Percentiles rank a stretch among this genome's conserved stretches.
phyloP scores from a whole-genome alignment of 2,113 vertebrate genomes.

The Rattus rattus region DNA sequence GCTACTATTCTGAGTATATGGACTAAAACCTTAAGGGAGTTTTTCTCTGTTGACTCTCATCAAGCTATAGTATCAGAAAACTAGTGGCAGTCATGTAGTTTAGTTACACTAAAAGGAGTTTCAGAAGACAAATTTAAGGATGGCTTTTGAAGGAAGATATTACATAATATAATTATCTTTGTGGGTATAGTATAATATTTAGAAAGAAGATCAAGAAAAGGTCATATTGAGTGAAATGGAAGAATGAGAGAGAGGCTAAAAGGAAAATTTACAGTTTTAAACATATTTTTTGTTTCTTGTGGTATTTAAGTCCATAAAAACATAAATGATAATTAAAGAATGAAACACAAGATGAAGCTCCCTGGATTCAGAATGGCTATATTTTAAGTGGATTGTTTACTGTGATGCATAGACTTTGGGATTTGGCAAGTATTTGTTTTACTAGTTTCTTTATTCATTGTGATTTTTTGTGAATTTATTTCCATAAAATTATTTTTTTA shows the following conservation, averaged over 20 bases:
- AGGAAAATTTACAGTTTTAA: neutral
- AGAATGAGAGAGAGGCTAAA: neutral
- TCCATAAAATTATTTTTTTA: neutral
- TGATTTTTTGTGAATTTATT: neutral
- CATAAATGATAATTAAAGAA: neutral
- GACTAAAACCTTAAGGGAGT: neutral
- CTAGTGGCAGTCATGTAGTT: neutral
- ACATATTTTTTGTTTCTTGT: neutral
- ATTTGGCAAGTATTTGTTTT: neutral
- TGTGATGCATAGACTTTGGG: neutral
- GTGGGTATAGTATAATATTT: neutral
- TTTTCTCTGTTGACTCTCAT: neutral
- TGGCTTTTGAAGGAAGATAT: neutral
- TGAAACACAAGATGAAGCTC: neutral
- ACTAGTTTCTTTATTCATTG: neutral
- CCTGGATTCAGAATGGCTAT: neutral
- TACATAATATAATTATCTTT: neutral
- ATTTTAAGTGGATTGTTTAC: neutral
- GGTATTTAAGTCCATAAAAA: neutral
- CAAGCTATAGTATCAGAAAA: neutral
- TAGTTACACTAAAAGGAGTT: neutral
- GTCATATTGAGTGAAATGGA: neutral
- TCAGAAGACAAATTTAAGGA: neutral
- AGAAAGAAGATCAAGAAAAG: neutral
- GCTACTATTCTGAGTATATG: neutral